Percentiles rank a stretch among this genome's conserved stretches.
Evolutionary conservation across 2,797 vertebrate genomes (phyloP).

Genomic region (Spinibarbus caldwelli): DNA sequence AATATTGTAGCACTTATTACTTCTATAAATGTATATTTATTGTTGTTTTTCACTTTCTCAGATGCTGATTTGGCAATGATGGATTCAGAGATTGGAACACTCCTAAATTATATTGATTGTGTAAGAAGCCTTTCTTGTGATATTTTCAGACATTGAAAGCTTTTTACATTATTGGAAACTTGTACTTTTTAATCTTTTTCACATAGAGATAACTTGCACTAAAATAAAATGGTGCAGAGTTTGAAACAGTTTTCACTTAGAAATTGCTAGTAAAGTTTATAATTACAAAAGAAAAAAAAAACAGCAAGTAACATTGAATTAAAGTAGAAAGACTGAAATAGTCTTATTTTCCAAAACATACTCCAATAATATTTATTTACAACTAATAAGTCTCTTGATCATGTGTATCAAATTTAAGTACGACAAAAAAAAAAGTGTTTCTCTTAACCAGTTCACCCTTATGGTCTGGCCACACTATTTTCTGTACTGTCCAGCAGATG

Average conservation of each 20-base stretch:
- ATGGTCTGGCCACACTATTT: not conserved
- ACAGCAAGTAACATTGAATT: not conserved
- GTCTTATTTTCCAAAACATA: too few relatives aligned
- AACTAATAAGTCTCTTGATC: too few relatives aligned
- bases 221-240: not conserved
- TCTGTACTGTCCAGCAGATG: constrained; percentile 54
- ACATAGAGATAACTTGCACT: not conserved
- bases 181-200: too few relatives aligned
- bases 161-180: not conserved
- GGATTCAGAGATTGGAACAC: constrained; percentile 15
- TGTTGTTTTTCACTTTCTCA: not conserved
- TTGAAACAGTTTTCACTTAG: not conserved
- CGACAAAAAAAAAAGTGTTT: too few relatives aligned
- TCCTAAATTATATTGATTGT: constrained; percentile 13
- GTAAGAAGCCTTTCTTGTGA: not conserved
- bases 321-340: too few relatives aligned
- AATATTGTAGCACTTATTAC: not conserved
- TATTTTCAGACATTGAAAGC: too few relatives aligned
- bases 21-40: not conserved
- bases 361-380: too few relatives aligned
- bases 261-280: not conserved
- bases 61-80: constrained; percentile 3
- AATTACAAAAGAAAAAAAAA: not conserved
- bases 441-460: not conserved
- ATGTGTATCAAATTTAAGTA: too few relatives aligned